phyloP scores from a whole-genome alignment of 2,113 vertebrate genomes.

The Oreotragus oreotragus region DNA sequence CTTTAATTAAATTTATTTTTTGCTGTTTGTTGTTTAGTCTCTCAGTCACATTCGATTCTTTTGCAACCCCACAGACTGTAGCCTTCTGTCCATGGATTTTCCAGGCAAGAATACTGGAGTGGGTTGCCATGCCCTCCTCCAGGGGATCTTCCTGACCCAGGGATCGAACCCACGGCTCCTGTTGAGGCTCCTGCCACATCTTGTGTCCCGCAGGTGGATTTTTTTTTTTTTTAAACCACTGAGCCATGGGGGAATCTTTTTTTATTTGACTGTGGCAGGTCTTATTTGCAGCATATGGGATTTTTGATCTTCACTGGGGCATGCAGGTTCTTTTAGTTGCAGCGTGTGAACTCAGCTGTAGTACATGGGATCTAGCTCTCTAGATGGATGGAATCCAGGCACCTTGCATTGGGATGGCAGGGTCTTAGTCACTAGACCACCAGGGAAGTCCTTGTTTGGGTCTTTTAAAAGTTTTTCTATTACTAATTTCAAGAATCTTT shows the following conservation, averaged over 20 bases:
- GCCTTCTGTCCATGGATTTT: not conserved
- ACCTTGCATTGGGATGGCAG: not conserved
- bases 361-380: not conserved
- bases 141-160: not conserved
- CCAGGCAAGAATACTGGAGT: not conserved
- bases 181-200: not conserved
- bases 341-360: not conserved
- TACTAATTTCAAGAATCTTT: not conserved
- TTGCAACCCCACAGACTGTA: not conserved
- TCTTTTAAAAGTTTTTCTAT: not conserved
- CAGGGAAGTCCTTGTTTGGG: not conserved
- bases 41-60: not conserved
- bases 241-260: not conserved
- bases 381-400: not conserved
- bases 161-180: accelerated
- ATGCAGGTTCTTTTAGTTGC: not conserved
- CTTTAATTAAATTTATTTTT: not conserved
- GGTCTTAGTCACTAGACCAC: not conserved
- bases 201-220: not conserved
- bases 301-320: not conserved
- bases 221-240: not conserved
- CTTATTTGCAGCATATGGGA: not conserved
- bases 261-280: not conserved
- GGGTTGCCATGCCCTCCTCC: not conserved
- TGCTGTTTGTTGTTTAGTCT: not conserved